Evolutionary conservation across 2,888 invertebrate genomes (phyloP), one percentile per base, ranked within the genome.

Genomic region (Carterocephalus palaemon): DNA sequence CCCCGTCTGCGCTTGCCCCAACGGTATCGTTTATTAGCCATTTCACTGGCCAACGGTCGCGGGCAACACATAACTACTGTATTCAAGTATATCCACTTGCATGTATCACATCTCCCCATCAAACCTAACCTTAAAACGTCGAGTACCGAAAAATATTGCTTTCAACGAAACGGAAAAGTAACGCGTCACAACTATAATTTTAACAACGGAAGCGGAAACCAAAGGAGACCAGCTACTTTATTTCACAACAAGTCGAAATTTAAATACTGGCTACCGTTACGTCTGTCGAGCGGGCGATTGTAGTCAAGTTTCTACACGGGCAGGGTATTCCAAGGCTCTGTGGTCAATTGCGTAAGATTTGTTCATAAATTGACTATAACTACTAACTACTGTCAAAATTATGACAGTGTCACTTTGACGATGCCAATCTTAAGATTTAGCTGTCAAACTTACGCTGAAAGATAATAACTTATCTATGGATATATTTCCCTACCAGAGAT

Each of bases 181-280:
- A 5, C 6, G 16, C 15, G 19, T 38, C 38, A 46, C 46, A 46
- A 46, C 32, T 32, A 19, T 32, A 33, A 22, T 26, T 38, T 24
- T n/a, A n/a, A n/a, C 23, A 29, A 42, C 29, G 34, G 47, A 60
- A 62, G 64, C 64, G 53, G 54, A 56, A 47, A 32, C 28, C 52
- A 54, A 58, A 59, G 64, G 67, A 70, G 70, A 55, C 69, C 71
- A 67, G 69, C 71, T 70, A 70, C 65, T 20, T 15, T 19, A 13
- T 24, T 34, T 34, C 42, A 42, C 42, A 42, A 34, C 42, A 53
- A 15, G 32, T 39, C 16, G 16, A 22, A 38, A 38, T 38, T 36
- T 34, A 28, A 46, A 45, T 45, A 47, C 48, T 34, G 43, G 46
- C 36, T 4, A 20, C 31, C 15, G 31, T 37, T 45, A 16, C 32